phyloP scores from a whole-genome alignment of 2,797 vertebrate species.

The Chelon labrosus region DNA sequence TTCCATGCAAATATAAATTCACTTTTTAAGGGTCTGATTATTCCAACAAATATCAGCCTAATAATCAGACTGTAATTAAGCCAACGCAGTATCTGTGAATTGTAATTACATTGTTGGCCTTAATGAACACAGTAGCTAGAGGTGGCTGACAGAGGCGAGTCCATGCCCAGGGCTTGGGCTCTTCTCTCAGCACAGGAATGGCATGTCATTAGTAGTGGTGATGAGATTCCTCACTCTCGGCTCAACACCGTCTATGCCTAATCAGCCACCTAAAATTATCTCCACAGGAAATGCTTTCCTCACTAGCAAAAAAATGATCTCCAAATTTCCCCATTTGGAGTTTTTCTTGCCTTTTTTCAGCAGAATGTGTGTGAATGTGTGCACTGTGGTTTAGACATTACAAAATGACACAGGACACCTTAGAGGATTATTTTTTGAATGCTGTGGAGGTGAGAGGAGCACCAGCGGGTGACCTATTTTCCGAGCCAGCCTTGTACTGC shows the following conservation, averaged over 20 bases:
- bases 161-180: constrained; percentile 75
- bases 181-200: constrained; percentile 77
- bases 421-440: constrained; percentile 72
- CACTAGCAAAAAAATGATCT: constrained; percentile 58
- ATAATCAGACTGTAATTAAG: constrained; percentile 83
- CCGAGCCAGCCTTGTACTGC: constrained; percentile 67
- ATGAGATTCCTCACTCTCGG: constrained; percentile 83
- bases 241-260: constrained; percentile 79
- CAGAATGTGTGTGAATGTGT: constrained; percentile 27
- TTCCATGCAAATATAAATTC: constrained; percentile 67
- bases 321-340: constrained; percentile 62
- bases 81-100: constrained; percentile 76
- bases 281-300: constrained; percentile 80
- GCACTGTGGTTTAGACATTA: constrained; percentile 59
- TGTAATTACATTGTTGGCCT: constrained; percentile 79
- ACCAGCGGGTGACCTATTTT: constrained; percentile 83
- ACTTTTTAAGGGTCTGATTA: constrained; percentile 73
- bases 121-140: constrained; percentile 84
- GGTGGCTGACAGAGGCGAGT: constrained; percentile 76
- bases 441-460: constrained; percentile 77
- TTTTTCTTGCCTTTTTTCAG: constrained; percentile 46
- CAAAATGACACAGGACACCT: constrained; percentile 72
- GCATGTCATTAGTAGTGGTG: constrained; percentile 82
- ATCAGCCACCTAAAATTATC: constrained; percentile 83
- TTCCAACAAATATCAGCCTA: constrained; percentile 77